Evolutionary conservation across 2,797 vertebrate species (phyloP).

Genomic region (Phylloscopus collybita): DNA sequence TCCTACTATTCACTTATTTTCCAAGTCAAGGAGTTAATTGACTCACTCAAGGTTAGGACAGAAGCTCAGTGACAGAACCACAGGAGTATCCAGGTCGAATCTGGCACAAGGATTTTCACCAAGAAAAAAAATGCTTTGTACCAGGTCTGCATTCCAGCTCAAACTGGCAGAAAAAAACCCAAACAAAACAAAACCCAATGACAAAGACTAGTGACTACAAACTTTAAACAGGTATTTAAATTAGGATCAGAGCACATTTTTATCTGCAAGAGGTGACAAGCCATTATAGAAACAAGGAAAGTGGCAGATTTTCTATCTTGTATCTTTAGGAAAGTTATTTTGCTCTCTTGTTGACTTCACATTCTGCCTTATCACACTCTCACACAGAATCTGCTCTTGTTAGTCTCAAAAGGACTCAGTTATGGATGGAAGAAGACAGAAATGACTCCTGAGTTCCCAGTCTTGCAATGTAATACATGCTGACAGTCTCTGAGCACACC

Average conservation of each 20-base stretch:
- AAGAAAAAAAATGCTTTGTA: not conserved
- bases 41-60: not conserved
- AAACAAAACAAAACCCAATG: not conserved
- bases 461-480: not conserved
- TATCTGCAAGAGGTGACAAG: not conserved
- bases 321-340: not conserved
- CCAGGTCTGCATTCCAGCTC: not conserved
- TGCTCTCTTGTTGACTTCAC: not conserved
- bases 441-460: not conserved
- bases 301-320: constrained; percentile 4
- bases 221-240: constrained; percentile 20
- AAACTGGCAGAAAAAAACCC: not conserved
- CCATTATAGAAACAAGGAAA: not conserved
- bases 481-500: not conserved
- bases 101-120: not conserved
- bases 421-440: not conserved
- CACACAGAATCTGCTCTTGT: not conserved
- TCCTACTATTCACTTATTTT: not conserved
- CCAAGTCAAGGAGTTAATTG: not conserved
- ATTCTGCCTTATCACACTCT: not conserved
- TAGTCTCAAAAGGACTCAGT: not conserved
- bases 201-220: not conserved
- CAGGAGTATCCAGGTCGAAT: not conserved
- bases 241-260: not conserved
- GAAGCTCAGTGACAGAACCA: not conserved